Evolutionary conservation across 1,140 invertebrate species (phyloP), one percentile per base, ranked within the genome.

Genomic region (Ooceraea biroi): DNA sequence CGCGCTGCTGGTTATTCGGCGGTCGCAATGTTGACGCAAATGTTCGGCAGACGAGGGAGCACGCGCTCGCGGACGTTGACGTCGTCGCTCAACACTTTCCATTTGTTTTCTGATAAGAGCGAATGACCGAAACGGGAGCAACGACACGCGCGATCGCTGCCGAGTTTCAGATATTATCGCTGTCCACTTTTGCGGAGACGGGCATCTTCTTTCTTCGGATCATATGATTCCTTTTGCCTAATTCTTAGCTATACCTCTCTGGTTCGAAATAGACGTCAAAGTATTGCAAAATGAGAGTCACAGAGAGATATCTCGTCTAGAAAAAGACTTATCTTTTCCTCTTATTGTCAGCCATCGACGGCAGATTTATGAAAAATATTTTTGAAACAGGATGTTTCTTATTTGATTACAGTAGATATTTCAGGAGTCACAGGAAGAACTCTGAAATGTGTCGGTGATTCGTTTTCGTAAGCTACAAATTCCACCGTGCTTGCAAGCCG

Each of bases 61-160:
- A 10, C 76, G 52, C 17, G 22, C 11, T n/a, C 50, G 11, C 48
- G 41, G 69, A 36, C 30, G 19, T 72, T 48, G 57, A 63, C 25
- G 25, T 61, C 41, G 36, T 36, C 36, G 52, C 44, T 41, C n/a
- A 41, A 66, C 61, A 68, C 48, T 66, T 68, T 80, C 76, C 44
- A 46, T 80, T 80, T 71, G 50, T 58, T 27, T 27, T 69, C 36
- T 30, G 50, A 80, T 80, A 80, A 71, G 52, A 69, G 50, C 52
- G 25, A 69, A 57, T 30, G 50, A 57, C 36, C 12, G 65, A 71
- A 71, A 71, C 50, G 41, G 76, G 65, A 46, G 41, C 65, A 71
- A 71, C 41, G 76, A 71, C 65, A 30, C n/a, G 19, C 12, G n/a
- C 19, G 50, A 78, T 78, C 27, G 63, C 50, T 7, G 63, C 36